phyloP scores from a whole-genome alignment of 2,797 vertebrate genomes.

The Cossypha polioptera region DNA sequence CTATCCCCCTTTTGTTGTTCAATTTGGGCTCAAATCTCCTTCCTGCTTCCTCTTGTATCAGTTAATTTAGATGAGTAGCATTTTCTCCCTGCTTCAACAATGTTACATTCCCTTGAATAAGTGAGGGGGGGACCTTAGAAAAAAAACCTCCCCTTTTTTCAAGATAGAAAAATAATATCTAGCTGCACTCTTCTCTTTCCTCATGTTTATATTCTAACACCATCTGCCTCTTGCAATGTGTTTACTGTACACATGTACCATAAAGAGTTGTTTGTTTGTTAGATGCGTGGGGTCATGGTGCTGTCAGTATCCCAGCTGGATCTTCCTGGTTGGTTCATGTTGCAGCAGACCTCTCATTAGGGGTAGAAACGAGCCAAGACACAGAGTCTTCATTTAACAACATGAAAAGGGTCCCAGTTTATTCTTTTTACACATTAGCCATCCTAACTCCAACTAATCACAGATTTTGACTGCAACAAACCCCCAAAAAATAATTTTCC shows the following conservation, averaged over 20 bases:
- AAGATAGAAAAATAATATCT: background rate
- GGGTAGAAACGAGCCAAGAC: too few relatives aligned
- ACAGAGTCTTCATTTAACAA: too few relatives aligned
- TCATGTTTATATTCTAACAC: background rate
- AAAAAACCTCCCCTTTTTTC: background rate
- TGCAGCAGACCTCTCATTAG: too few relatives aligned
- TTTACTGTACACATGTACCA: background rate
- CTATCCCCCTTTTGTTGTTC: background rate
- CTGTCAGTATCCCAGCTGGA: background rate
- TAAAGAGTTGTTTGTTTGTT: background rate
- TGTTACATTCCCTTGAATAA: rapidly evolving
- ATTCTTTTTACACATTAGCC: too few relatives aligned
- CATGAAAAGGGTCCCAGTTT: too few relatives aligned
- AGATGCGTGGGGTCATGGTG: background rate
- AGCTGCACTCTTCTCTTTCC: background rate
- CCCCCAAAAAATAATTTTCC: too few relatives aligned
- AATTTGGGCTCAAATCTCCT: rapidly evolving
- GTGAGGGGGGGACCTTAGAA: background rate
- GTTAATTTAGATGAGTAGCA: background rate
- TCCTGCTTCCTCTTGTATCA: background rate
- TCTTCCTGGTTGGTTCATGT: background rate
- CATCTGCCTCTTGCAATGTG: background rate
- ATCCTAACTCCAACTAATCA: too few relatives aligned
- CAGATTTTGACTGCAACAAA: too few relatives aligned
- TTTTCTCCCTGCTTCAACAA: rapidly evolving